Base-by-base conservation (phyloP, 2,888 invertebrate genomes). In the Cyclophora albipunctata region DNA sequence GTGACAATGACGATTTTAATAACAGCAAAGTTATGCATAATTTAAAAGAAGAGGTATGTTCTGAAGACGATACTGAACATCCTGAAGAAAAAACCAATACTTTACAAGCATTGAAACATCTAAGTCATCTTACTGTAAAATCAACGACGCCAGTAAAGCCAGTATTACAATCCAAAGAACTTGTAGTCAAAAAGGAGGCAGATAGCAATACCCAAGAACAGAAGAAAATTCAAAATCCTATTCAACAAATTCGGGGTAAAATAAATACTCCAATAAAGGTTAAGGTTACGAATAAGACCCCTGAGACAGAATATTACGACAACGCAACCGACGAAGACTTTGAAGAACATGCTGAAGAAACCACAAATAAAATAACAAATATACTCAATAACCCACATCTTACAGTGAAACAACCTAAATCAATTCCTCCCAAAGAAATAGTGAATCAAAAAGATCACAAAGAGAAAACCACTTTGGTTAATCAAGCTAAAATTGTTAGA, bases 101-200 rank as follows among this genome's bases (percentile, higher is more conserved):
- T 6, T 34, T 58, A 7, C 52, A 55, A 40, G 55, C 55, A 43
- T 53, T 62, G 40, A 60, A 57, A 49, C 58, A 57, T 57, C 57
- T 65, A 42, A 62, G 55, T 50, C 60, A 65, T 52, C 54, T 65
- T 34, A 62, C 59, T 45, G 67, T 85, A 3, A 85, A 84, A 66
- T 57, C 82, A 45, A 64, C 48, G 40, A 51, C 49, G 42, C 51
- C 49, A 41, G 40, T 50, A 40, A 45, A 50, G 37, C 52, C 53
- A 41, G 52, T 51, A 35, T 44, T 51, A 40, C 50, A 48, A 42
- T 7, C 40, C 34, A 47, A 50, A 42, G 34, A 34, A 6, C 4
- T 34, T 33, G 34, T 34, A 5, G 40, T 41, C 5, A 46, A 41
- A 33, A 46, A 41, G 41, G 41, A 4, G 2, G 46, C 41, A 41